Evolutionary conservation across 35 echinoderm and acorn worm species (phyloP).

Genomic region (Chiridota heheva): DNA sequence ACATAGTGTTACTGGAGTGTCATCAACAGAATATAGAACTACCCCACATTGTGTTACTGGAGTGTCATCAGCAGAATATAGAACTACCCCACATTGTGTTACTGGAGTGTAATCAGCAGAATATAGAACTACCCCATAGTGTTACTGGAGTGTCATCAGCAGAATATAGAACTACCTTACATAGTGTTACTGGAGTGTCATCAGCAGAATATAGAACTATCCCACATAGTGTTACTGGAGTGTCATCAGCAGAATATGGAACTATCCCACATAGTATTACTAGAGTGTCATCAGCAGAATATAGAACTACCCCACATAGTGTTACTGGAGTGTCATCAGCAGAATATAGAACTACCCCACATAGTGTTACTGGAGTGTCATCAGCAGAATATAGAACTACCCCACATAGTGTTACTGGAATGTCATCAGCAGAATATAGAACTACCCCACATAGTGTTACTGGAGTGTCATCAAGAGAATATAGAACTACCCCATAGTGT

Average conservation of each 20-base stretch:
- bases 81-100: conserved; percentile 50
- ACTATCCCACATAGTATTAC: conserved; percentile 55
- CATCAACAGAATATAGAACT: conserved; percentile 58
- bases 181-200: conserved; percentile 48
- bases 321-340: conserved; percentile 52
- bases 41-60: conserved; percentile 55
- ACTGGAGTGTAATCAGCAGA: conserved; percentile 52
- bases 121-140: conserved; percentile 49
- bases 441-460: conserved; percentile 55
- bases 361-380: conserved; percentile 48
- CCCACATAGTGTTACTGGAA: conserved; percentile 50
- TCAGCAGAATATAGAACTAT: conserved; percentile 60
- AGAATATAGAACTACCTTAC: conserved; percentile 57
- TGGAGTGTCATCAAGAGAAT: no score
- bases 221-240: conserved; percentile 51
- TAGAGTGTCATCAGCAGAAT: conserved; percentile 51
- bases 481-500: conserved; percentile 48
- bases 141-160: conserved; percentile 52
- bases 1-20: conserved; percentile 48
- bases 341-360: conserved; percentile 60
- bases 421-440: conserved; percentile 51
- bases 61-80: conserved; percentile 51
- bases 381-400: conserved; percentile 62
- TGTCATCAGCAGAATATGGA: conserved; percentile 51
- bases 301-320: conserved; percentile 54